Evolutionary conservation across 2,113 vertebrate genomes (phyloP).

Genomic region (Epinephelus fuscoguttatus): DNA sequence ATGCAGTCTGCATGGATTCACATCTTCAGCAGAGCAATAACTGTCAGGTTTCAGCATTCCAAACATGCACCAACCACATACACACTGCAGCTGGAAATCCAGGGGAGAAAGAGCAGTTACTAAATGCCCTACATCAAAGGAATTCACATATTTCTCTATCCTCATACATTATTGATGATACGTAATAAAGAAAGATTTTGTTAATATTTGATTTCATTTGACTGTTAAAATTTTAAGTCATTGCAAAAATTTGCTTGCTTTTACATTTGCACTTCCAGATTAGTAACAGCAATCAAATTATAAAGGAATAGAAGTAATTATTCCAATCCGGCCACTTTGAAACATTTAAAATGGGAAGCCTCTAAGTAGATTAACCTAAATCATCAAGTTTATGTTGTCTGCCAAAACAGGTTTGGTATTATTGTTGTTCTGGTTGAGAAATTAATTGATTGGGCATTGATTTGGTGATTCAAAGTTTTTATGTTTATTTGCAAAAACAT

Average conservation of each 20-base stretch:
- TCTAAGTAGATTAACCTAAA: not conserved
- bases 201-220: not conserved
- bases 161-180: not conserved
- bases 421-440: not conserved
- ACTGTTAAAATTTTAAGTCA: not conserved
- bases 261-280: not conserved
- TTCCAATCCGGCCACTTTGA: not conserved
- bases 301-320: not conserved
- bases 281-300: not conserved
- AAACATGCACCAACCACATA: constrained; percentile 30
- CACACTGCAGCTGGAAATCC: constrained; percentile 16
- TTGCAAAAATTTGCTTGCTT: not conserved
- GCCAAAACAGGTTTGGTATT: constrained; percentile 1
- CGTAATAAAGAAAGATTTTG: not conserved
- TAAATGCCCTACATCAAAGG: not conserved
- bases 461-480: not conserved
- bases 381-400: not conserved
- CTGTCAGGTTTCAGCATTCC: constrained; percentile 13
- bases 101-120: not conserved
- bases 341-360: not conserved
- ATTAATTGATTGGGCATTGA: not conserved
- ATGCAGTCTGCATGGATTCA: constrained; percentile 46
- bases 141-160: not conserved
- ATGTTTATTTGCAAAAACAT: not conserved
- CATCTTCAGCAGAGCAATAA: constrained; percentile 42